Base-by-base conservation (phyloP, 2,888 invertebrate genomes). In the Seira sanloemensis region DNA sequence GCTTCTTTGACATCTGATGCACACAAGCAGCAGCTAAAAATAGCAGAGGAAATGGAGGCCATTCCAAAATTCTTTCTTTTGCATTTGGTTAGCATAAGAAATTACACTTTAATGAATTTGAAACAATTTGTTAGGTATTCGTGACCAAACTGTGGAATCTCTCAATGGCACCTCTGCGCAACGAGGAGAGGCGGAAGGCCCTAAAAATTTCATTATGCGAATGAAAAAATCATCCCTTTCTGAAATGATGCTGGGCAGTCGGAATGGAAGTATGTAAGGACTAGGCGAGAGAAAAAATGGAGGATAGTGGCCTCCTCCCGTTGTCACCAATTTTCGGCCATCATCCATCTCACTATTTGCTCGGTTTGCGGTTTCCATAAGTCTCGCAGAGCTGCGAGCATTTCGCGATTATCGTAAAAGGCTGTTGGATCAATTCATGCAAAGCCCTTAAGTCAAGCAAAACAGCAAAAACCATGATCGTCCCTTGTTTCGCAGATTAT, bases 71-170 rank as follows among this genome's bases (percentile, higher is more conserved):
- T n/a, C n/a, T n/a, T 12, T 37, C n/a, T 58, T n/a, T 58, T 58
- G 58, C 9, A 4, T 58, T 58, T 58, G 5, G 58, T 18, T 18
- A 58, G 58, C n/a, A n/a, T 58, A 26, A 26, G 65, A 82, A 82
- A 76, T 82, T 76, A 62, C 71, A 67, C 25, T 76, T 71, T 76
- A 76, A 74, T 81, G 69, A 68, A 68, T 81, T 75, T 69, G 37
- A 25, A 74, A 81, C 80, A 81, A 46, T 75, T 74, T 69, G 68
- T 66, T 72, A 67, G 75, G 18, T 75, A 62, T 58, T 81, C 80
- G 80, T 81, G 80, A 81, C 80, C 58, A 50, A 68, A 75, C 65
- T 78, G 5, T 78, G n/a, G n/a, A n/a, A n/a, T n/a, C n/a, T n/a
- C n/a, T n/a, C n/a, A n/a, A n/a, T n/a, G n/a, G n/a, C n/a, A n/a